Base-by-base conservation (phyloP, 2,113 vertebrate species). In the Leiothrix lutea region DNA sequence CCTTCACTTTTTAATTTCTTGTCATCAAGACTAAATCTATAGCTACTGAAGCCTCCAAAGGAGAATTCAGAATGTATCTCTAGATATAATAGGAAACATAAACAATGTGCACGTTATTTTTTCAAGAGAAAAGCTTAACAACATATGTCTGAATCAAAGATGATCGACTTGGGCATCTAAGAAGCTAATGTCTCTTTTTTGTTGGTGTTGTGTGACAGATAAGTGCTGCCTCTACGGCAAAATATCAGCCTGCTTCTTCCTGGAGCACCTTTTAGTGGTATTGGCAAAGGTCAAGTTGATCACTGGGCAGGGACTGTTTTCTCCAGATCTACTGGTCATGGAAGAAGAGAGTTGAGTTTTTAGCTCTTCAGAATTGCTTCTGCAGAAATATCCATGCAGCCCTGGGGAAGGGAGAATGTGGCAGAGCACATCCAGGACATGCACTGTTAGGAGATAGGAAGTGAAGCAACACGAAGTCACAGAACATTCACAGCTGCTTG, bases 371-470 rank as follows among this genome's bases (percentile, higher is more conserved):
- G 28, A 80, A 82, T 8, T 57, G 11, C 15, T 62, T 64, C 54
- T 80, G n/a, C n/a, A 72, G 85, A 64, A 53, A 48, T 36, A 91
- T 16, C 56, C 14, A 7, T 54, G 4, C 56, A 54, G 36, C 36
- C 22, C 42, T 18, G 8, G 11, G 29, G 10, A 35, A 67, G 57
- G 3, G 13, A 36, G 31, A 24, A 12, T 6, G 38, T 0, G 4
- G 65, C 28, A 45, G 47, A 75, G 13, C 35, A 10, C 28, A 58
- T 60, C 61, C 70, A 86, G 74, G 26, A 56, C 29, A n/a, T 0
- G 0, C 5, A 24, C 29, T 7, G 0, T 42, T 42, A 71, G 3
- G n/a, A 78, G 17, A 23, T 1, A 31, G 47, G 31, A 85, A 78
- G 54, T 65, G 31, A 79, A 85, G 26, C 33, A 78, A n/a, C 31